Evolutionary conservation across 2,797 vertebrate genomes (phyloP), one percentile per base, ranked within the genome.

Genomic region (Nannoperca obscura): DNA sequence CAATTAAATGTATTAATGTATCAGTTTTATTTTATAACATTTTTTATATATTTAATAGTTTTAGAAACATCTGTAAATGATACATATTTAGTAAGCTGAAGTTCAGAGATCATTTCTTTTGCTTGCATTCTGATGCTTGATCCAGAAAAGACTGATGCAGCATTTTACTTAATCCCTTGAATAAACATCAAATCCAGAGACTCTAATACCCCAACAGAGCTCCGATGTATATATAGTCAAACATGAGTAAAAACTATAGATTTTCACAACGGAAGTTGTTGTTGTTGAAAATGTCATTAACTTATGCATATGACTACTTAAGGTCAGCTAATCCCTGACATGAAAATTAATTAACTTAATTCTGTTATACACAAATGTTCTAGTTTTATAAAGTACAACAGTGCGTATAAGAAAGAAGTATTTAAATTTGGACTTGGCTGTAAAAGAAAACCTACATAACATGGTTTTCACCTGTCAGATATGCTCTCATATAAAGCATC

Each of bases 11-110:
- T n/a, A n/a, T n/a, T n/a, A n/a, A n/a, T 27, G 40, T 27, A 19
- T 54, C 19, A 6, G 38, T 19, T 13, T 71, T 42, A 27, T 27
- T 27, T 27, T 27, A 27, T 27, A 27, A 27, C 19, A 6, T 27
- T 19, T 9, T 71, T 42, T 13, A 30, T 12, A 32, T 67, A 60
- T 44, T 59, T 71, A 13, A 44, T 36, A 7, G 2, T 65, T 59
- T 53, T 15, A 54, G 11, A 71, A 53, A 78, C 20, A 24, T 68
- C n/a, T 68, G 7, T 30, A 54, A 3, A 32, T 59, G 1, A 52
- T 44, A 27, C 12, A 58, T 22, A 19, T 17, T 32, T 15, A 49
- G 6, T 52, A 36, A 50, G 17, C 32, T 55, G 9, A 34, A 20
- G 11, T 74, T 58, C 14, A 49, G 5, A 58, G 27, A 67, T 0